A percentile compares a stretch with the other conserved stretches of the same genome.
These are phyloP conservation scores for Glyptemys insculpta DNA, from an alignment of 2,797 vertebrate species.

Conservation along the genomic window DNA sequence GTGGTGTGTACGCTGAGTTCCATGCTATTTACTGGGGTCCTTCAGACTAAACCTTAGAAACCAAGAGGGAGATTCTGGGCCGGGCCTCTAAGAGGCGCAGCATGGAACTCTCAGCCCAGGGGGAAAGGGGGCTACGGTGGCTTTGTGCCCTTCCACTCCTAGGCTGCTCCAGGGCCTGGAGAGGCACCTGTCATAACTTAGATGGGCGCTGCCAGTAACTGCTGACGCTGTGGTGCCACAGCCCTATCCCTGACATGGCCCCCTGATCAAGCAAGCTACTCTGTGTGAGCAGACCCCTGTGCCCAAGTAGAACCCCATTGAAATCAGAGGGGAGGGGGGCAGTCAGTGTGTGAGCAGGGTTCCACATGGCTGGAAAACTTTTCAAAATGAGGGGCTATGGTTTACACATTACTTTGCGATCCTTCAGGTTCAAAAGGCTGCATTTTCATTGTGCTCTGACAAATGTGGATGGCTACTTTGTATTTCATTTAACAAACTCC, in stretches of 20 bases:
- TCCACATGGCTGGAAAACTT: background rate
- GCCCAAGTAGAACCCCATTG: background rate
- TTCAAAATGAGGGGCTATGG: background rate
- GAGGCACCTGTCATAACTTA: background rate
- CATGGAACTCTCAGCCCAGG: background rate
- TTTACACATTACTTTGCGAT: background rate
- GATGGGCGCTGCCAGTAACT: background rate
- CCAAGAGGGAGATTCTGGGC: background rate
- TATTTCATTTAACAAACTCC: background rate
- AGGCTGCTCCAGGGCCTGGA: background rate
- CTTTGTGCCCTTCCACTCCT: background rate
- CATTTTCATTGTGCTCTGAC: background rate
- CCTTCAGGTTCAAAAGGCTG: background rate
- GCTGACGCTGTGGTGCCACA: background rate
- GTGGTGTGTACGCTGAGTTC: background rate
- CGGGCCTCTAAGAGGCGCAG: background rate
- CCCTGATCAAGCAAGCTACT: background rate
- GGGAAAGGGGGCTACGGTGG: background rate
- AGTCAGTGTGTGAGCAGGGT: background rate
- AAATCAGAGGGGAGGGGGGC: background rate
- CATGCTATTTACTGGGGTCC: conserved; percentile 16
- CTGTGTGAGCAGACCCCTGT: fast-evolving
- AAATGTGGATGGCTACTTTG: background rate
- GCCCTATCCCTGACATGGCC: background rate
- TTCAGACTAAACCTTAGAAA: background rate